Base-by-base conservation (phyloP, 37 sponge, comb jelly and placozoan genomes). In the Agelas oroides region DNA sequence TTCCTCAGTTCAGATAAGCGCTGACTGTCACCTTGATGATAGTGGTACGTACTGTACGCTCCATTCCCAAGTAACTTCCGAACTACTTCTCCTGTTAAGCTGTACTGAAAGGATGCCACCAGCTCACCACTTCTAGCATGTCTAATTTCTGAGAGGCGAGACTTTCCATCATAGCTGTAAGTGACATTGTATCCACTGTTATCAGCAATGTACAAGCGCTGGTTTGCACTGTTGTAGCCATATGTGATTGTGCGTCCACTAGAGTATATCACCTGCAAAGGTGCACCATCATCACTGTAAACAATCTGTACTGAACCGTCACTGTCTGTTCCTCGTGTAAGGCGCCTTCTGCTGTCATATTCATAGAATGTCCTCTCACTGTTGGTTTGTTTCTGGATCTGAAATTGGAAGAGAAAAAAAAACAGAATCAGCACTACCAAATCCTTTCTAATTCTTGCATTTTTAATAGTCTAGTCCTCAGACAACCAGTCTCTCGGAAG, bases 171-270 rank as follows among this genome's bases (percentile, higher is more conserved):
- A 24, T 75, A 75, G 13, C 19, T 28, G 36, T 75, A 75, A 31
- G 55, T 75, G 5, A 75, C 31, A 75, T 75, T 75, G 76, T 56
- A 75, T 25, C 76, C 76, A 3, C 32, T 53, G 76, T 75, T 52
- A 25, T 75, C 76, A 1, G 76, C 76, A 30, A 75, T 13, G 31
- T 75, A 75, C 46, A 65, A n/a, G 1, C 66, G 66, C 66, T 65
- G 66, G 30, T 33, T 33, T 0, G 28, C 32, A 17, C 32, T 32
- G 27, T 65, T 65, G 66, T 65, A 65, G 32, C 66, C 66, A n/a
- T 65, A 65, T 2, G 27, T 65, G 18, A 65, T 0, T 25, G 17
- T 28, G 66, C 66, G 66, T 65, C 66, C 66, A 65, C 32, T 65
- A 17, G 66, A 32, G 66, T 65, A 65, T 1, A 28, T 2, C 0